A percentile compares a stretch with the other conserved stretches of the same genome.
Conservation (phyloP, 1,140 invertebrate genomes). For the Drosophila prosaltans region DNA sequence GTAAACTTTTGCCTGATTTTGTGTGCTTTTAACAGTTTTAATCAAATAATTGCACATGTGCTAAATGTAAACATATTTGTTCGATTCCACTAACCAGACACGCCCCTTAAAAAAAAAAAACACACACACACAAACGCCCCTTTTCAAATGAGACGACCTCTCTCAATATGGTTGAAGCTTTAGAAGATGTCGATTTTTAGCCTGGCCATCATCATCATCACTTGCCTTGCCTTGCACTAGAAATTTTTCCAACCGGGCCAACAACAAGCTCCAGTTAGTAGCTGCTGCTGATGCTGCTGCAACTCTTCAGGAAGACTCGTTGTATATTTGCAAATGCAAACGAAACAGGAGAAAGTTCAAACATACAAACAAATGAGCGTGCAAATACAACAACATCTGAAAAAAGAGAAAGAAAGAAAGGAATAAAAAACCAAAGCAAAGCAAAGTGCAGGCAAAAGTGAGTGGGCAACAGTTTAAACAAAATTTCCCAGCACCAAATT, state of each 20-base stretch:
- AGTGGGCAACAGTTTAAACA: slow-evolving; percentile 13
- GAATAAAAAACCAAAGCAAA: slow-evolving; percentile 7
- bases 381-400: slow-evolving; percentile 56
- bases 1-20: slow-evolving; percentile 82
- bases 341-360: slow-evolving; percentile 83
- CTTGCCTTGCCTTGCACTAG: too few species aligned
- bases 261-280: slow-evolving; percentile 46
- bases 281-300: neutral
- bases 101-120: slow-evolving; percentile 37
- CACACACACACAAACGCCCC: slow-evolving; percentile 28
- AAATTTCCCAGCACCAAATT: neutral
- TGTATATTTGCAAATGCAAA: slow-evolving; percentile 82
- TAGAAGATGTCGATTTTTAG: slow-evolving; percentile 74
- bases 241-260: too few species aligned
- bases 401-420: slow-evolving; percentile 50
- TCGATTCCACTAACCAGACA: slow-evolving; percentile 82
- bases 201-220: neutral
- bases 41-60: slow-evolving; percentile 83
- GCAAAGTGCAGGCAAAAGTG: slow-evolving; percentile 18
- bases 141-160: slow-evolving; percentile 23
- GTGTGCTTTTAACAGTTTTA: slow-evolving; percentile 83
- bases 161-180: slow-evolving; percentile 20
- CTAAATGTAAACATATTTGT: slow-evolving; percentile 83
- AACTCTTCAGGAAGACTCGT: slow-evolving; percentile 46
- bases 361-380: slow-evolving; percentile 83